Evolutionary conservation across 2,797 vertebrate genomes (phyloP).

Genomic region (Gallirallus australis): DNA sequence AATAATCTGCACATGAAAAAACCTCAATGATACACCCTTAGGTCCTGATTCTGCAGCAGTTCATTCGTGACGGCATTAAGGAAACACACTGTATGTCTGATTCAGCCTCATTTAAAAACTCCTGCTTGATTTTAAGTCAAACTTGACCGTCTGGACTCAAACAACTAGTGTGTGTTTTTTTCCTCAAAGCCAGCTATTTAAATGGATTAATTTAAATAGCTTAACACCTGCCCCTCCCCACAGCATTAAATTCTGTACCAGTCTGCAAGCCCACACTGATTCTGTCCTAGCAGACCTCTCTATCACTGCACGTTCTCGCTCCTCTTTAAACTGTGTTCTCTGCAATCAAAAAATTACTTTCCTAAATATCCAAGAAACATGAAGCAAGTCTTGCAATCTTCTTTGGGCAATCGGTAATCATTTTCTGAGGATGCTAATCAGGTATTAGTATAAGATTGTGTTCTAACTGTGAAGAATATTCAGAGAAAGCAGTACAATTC

Average conservation of each 20-base stretch:
- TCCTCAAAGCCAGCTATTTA: not conserved
- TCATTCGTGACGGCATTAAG: not conserved
- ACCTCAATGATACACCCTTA: not conserved
- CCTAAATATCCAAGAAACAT: not conserved
- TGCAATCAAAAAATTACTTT: not conserved
- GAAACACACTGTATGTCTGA: not conserved
- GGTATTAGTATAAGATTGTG: not conserved
- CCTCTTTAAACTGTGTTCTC: not conserved
- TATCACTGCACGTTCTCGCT: not conserved
- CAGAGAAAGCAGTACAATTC: not conserved
- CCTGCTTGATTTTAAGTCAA: not conserved
- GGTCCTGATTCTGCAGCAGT: not conserved
- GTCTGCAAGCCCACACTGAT: not conserved
- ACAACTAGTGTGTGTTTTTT: not conserved
- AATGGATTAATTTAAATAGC: not conserved
- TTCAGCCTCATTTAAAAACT: not conserved
- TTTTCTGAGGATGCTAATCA: not conserved
- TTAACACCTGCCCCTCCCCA: not conserved
- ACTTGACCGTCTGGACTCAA: not conserved
- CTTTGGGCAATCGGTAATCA: not conserved
- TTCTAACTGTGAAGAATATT: not conserved
- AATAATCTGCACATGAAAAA: slow-evolving; percentile 26
- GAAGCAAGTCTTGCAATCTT: not conserved
- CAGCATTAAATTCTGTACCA: not conserved
- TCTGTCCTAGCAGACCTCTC: not conserved